phyloP scores from a whole-genome alignment of 1,140 invertebrate species.

The Drosophila sucinea region DNA sequence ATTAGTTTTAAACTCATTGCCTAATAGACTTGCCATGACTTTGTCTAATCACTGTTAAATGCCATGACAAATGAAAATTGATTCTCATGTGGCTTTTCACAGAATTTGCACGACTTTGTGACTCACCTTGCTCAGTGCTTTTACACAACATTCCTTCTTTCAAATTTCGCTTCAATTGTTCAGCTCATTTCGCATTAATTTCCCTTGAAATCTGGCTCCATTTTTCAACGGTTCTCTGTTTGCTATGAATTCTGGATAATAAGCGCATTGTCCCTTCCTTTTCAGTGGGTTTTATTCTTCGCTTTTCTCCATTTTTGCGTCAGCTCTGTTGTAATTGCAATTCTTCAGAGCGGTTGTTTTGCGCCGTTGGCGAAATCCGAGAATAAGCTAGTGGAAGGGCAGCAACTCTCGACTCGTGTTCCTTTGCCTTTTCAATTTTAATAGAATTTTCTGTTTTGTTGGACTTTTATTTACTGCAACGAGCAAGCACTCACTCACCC shows the following conservation, averaged over 20 bases:
- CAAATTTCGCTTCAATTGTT: constrained; percentile 9
- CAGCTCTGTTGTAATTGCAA: constrained; percentile 1
- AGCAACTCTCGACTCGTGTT: constrained; percentile 18
- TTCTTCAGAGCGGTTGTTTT: constrained; percentile 16
- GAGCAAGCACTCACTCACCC: constrained; percentile 1
- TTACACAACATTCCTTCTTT: neutral
- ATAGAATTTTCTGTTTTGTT: constrained; percentile 49
- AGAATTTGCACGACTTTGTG: neutral
- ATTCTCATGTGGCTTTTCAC: neutral
- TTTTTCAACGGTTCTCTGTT: constrained; percentile 19
- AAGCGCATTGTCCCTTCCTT: constrained; percentile 57
- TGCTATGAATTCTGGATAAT: constrained; percentile 62
- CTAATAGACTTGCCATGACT: neutral
- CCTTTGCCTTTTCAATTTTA: constrained; percentile 60
- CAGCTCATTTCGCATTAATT: constrained; percentile 50
- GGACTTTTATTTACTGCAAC: constrained; percentile 50
- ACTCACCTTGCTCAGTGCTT: neutral
- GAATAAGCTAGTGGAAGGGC: neutral
- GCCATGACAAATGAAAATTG: neutral
- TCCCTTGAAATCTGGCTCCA: constrained; percentile 38
- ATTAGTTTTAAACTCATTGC: neutral
- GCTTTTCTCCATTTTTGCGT: constrained; percentile 28
- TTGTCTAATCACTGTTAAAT: neutral
- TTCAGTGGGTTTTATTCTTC: constrained; percentile 1
- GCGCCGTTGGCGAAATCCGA: constrained; percentile 44